Evolutionary conservation across 2,888 invertebrate genomes (phyloP), one percentile per base, ranked within the genome.

Genomic region (Drosophila subsilvestris): DNA sequence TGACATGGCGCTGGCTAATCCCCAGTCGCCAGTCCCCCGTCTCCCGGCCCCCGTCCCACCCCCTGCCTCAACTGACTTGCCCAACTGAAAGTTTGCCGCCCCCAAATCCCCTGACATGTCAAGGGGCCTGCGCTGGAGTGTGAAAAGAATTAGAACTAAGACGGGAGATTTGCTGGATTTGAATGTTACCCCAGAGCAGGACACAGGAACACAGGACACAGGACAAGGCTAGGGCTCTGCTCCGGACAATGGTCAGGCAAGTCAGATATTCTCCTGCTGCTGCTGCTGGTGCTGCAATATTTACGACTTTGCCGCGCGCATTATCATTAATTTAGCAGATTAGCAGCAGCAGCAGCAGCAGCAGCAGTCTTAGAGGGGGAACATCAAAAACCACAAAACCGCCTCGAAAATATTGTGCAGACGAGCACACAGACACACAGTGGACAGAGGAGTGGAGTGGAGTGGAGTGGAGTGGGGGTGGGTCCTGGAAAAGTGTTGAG

Each of bases 271-370:
- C 44, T 7, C 42, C 42, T 12, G 8, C 14, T 22, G 37, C 50
- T 25, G 29, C 53, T 42, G 49, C 45, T 58, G 54, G 12, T 27
- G 72, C 49, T 20, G 27, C 43, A 48, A 56, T 63, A 76, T 80
- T 74, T 80, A 84, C 71, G 81, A 78, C 60, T 68, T 59, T 67
- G 63, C 50, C 66, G 78, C 83, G 86, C 83, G 81, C 74, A 78
- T 77, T 82, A 89, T 82, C 89, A 87, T 89, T 86, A 86, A 89
- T 89, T 90, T 87, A 62, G 72, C 74, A 78, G 90, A 89, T 89
- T 89, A 89, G 67, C 65, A 65, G 59, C 17, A 14, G 62, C 44
- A 63, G 22, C 57, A 56, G 47, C 65, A 65, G 59, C 17, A 14
- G 62, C 44, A 63, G 22, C 57, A 56, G 47, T n/a, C n/a, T n/a